Evolutionary conservation across 2,888 invertebrate genomes (phyloP), one percentile per base, ranked within the genome.

Genomic region (Cetonia aurata): DNA sequence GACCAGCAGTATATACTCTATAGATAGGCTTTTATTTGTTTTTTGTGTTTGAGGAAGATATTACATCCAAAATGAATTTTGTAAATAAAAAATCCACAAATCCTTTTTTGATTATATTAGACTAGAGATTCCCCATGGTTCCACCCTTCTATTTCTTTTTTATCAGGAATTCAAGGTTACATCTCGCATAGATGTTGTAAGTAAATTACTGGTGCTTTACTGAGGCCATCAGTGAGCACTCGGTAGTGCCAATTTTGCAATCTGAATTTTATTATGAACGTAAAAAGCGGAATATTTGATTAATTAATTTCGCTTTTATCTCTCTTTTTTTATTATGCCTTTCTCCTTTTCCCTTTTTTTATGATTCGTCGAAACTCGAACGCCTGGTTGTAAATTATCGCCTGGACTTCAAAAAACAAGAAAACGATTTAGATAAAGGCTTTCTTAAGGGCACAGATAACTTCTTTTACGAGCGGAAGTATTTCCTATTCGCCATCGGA

Each of bases 241-340:
- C 19, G 60, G 57, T 15, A 62, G 50, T 62, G 50, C 50, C 62
- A 65, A 65, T 65, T 65, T 65, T 65, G 62, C 62, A 65, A 65
- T 65, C 62, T 50, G 50, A 65, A 65, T 65, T 65, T 65, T 65
- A 65, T 65, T 57, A 42, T 37, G 50, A 15, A 12, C 62, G 15
- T 41, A 50, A 65, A 65, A 33, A 52, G 37, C 15, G 50, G 50
- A 65, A 65, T 65, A 65, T 65, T 65, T 65, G 50, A 65, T 65
- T 52, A 65, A 65, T 65, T 65, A 65, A 65, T 65, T 65, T 65
- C 50, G 12, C 62, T 65, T 65, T 65, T 65, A 65, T 50, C 50
- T 65, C 50, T 41, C 48, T 41, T 65, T 62, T n/a, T 62, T 62
- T 65, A 65, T 52, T 50, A 65, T 65, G 37, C 50, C 55, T 56